These are phyloP conservation scores for Proteles cristata DNA, from an alignment of 2,113 vertebrate species.

Conservation along the genomic window DNA sequence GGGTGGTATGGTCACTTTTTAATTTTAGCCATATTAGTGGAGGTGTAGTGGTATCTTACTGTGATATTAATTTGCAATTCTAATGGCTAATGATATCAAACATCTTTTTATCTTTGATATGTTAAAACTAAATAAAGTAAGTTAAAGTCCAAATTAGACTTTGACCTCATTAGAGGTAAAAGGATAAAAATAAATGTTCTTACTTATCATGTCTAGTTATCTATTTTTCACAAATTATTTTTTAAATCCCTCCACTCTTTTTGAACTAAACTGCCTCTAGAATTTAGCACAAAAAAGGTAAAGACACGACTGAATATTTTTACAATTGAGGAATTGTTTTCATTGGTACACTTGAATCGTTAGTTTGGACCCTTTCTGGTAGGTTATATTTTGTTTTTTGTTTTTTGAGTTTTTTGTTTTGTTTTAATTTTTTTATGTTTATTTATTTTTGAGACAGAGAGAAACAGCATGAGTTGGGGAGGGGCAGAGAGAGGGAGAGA, in stretches of 20 bases:
- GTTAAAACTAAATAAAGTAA: slow-evolving; percentile 1
- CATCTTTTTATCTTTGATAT: neutral
- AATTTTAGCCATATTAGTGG: neutral
- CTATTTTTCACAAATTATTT: neutral
- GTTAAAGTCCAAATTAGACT: neutral
- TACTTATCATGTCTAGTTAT: neutral
- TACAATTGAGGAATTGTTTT: neutral
- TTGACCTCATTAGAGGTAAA: neutral
- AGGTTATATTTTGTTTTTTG: neutral
- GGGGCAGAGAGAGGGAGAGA: too few relatives aligned
- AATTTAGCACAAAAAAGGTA: neutral
- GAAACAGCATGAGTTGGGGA: too few relatives aligned
- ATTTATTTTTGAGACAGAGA: too few relatives aligned
- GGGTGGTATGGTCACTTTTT: too few relatives aligned
- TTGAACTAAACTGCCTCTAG: neutral
- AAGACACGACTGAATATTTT: neutral
- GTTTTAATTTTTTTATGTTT: too few relatives aligned
- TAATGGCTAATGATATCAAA: neutral
- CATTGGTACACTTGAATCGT: neutral
- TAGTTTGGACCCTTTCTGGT: neutral
- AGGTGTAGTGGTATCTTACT: neutral
- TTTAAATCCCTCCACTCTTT: neutral
- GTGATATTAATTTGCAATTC: neutral
- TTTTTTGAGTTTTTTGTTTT: too few relatives aligned
- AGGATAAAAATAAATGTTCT: neutral